Evolutionary conservation across 2,888 invertebrate species (phyloP).

Genomic region (Torymus aiolomorphi): DNA sequence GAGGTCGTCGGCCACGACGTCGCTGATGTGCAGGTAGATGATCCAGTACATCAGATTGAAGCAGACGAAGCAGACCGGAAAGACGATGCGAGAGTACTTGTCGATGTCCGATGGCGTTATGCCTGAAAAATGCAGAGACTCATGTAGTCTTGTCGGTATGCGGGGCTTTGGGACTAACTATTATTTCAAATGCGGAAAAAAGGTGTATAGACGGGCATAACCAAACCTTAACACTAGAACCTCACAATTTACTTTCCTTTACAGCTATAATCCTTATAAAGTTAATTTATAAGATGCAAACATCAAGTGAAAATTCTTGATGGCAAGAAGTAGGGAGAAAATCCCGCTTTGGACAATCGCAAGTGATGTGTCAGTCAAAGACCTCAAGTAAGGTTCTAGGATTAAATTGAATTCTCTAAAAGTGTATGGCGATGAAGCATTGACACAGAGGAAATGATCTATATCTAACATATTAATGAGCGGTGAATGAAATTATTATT

Average conservation of each 20-base stretch:
- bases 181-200: conserved; percentile 1
- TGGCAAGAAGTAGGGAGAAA: too few relatives aligned
- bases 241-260: background rate
- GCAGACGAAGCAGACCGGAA: conserved; percentile 98
- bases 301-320: too few relatives aligned
- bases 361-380: too few relatives aligned
- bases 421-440: conserved; percentile 50
- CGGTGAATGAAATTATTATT: conserved; percentile 48
- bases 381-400: conserved; percentile 17
- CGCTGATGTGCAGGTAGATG: conserved; percentile 96
- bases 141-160: conserved; percentile 4
- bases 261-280: background rate
- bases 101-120: conserved; percentile 98
- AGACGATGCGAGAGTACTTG: conserved; percentile 98
- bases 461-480: conserved; percentile 50
- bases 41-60: conserved; percentile 99
- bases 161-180: too few relatives aligned
- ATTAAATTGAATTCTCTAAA: conserved; percentile 20
- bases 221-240: conserved; percentile 31
- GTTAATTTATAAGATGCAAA: too few relatives aligned
- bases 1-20: conserved; percentile 95
- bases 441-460: conserved; percentile 43
- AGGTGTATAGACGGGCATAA: conserved; percentile 30
- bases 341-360: too few relatives aligned
- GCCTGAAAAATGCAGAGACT: conserved; percentile 71